Evolutionary conservation across 2,888 invertebrate genomes (phyloP).

Genomic region (Phyllotreta striolata): DNA sequence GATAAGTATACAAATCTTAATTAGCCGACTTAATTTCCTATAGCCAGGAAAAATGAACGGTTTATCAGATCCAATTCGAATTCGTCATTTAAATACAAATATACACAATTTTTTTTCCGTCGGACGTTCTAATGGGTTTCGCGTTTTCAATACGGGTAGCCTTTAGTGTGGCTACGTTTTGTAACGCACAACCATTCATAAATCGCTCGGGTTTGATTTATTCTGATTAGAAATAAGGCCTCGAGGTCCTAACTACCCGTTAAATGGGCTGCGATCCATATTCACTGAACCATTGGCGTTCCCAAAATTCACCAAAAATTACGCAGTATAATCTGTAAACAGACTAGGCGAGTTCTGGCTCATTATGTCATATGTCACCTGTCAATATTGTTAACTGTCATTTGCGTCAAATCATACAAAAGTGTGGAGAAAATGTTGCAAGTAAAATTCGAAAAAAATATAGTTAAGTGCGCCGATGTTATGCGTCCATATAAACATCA

Average conservation of each 20-base stretch:
- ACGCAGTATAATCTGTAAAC: too few species aligned
- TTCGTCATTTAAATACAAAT: too few species aligned
- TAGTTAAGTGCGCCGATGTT: conserved; percentile 1
- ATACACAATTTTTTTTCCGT: too few species aligned
- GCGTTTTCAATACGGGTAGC: conserved; percentile 22
- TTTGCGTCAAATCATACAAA: too few species aligned
- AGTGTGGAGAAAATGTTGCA: neutral
- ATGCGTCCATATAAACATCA: conserved; percentile 1
- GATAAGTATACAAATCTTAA: conserved; percentile 13
- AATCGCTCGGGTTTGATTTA: conserved; percentile 50
- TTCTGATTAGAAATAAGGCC: conserved; percentile 54
- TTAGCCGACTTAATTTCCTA: too few species aligned
- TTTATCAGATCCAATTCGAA: too few species aligned
- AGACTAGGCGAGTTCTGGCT: too few species aligned
- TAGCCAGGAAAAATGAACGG: too few species aligned
- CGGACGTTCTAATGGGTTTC: neutral
- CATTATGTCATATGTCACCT: too few species aligned
- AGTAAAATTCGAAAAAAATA: conserved; percentile 9
- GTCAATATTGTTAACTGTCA: too few species aligned
- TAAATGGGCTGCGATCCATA: conserved; percentile 43
- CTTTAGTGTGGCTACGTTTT: conserved; percentile 26
- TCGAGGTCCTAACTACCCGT: conserved; percentile 35
- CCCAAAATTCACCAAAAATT: conserved; percentile 21
- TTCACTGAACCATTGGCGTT: conserved; percentile 25
- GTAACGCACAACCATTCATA: conserved; percentile 41